phyloP scores from a whole-genome alignment of 2,113 vertebrate species.

The Macrotis lagotis region DNA sequence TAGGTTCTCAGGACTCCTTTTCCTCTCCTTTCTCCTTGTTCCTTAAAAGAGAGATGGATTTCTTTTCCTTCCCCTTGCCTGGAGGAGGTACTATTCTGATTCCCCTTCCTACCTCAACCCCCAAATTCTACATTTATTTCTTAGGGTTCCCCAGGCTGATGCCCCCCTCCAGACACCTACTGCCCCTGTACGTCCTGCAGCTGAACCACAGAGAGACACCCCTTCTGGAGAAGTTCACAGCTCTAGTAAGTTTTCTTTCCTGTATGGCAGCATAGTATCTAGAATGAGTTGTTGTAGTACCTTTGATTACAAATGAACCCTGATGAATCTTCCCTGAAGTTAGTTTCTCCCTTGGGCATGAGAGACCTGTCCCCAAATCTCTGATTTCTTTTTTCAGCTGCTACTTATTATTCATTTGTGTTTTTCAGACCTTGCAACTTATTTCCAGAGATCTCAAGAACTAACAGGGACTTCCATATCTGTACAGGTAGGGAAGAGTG shows the following conservation, averaged over 20 bases:
- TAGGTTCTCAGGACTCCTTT: background rate
- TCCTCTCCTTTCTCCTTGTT: too few species aligned
- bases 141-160: slow-evolving; percentile 35
- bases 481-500: slow-evolving; percentile 82
- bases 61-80: background rate
- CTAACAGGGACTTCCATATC: slow-evolving; percentile 41
- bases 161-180: slow-evolving; percentile 1
- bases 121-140: background rate
- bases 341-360: background rate
- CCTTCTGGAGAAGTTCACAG: background rate
- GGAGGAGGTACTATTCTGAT: background rate
- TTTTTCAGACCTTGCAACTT: slow-evolving; percentile 58
- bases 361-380: background rate
- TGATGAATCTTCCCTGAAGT: background rate
- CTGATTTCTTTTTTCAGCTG: too few species aligned
- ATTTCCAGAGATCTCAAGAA: slow-evolving; percentile 45
- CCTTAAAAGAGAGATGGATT: background rate
- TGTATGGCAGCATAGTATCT: background rate
- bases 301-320: background rate
- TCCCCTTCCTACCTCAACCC: background rate
- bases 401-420: slow-evolving; percentile 11
- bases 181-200: background rate
- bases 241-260: slow-evolving; percentile 53
- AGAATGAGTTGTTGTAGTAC: background rate
- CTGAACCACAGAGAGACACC: background rate